A percentile compares a stretch with the other conserved stretches of the same genome.
phyloP scores from a whole-genome alignment of 2,797 vertebrate genomes.

The Momotus momota region DNA sequence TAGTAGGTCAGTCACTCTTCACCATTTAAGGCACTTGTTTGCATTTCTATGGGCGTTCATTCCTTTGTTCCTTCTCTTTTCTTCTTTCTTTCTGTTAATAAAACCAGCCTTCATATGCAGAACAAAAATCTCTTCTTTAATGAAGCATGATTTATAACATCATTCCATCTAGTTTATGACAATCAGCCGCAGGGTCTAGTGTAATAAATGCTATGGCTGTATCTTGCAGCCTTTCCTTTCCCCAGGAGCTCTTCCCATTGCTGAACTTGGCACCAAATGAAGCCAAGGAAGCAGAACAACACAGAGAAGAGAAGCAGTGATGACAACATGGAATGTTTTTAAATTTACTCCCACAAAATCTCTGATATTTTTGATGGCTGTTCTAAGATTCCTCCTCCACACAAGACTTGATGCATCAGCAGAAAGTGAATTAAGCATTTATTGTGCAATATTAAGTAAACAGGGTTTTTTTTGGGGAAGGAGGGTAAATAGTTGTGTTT shows the following conservation, averaged over 20 bases:
- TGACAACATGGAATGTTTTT: constrained; percentile 19
- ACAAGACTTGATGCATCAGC: background rate
- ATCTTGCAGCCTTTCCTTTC: background rate
- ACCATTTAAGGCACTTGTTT: background rate
- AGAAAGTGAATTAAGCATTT: background rate
- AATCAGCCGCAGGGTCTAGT: background rate
- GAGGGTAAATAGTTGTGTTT: rapidly evolving
- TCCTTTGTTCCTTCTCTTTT: background rate
- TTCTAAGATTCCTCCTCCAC: background rate
- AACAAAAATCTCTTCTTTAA: background rate
- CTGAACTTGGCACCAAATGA: background rate
- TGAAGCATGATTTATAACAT: background rate
- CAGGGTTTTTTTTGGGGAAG: rapidly evolving
- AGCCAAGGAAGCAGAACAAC: background rate
- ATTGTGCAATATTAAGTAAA: background rate
- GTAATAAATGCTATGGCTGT: background rate
- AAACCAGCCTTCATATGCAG: background rate
- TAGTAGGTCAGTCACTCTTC: background rate
- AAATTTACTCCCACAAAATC: background rate
- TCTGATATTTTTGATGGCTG: background rate
- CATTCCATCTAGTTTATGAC: background rate
- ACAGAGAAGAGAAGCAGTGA: background rate
- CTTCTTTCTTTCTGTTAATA: background rate
- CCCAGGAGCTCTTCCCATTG: background rate
- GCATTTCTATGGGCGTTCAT: background rate